Evolutionary conservation across 2,113 vertebrate species (phyloP).

Genomic region (Caracal caracal): DNA sequence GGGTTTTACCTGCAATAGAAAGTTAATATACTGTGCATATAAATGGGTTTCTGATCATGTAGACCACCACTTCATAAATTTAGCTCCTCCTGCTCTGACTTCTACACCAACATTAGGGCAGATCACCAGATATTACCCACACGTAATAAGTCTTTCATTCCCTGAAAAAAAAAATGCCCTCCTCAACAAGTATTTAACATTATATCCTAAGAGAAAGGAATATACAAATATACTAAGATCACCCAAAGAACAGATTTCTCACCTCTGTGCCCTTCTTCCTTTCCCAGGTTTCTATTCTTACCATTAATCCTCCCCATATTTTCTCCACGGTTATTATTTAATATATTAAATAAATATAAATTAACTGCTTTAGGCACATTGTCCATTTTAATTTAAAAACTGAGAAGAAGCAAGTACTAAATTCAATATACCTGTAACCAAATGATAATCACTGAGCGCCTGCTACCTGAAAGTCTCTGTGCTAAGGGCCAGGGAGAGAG

Average conservation of each 20-base stretch:
- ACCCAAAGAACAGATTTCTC: background rate
- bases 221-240: background rate
- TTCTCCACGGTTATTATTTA: background rate
- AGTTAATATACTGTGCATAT: background rate
- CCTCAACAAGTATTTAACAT: background rate
- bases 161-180: background rate
- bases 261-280: background rate
- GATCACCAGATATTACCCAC: background rate
- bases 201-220: background rate
- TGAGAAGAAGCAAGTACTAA: background rate
- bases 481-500: background rate
- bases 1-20: background rate
- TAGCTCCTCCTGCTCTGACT: background rate
- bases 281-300: background rate
- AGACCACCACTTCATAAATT: background rate
- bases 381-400: conserved; percentile 18
- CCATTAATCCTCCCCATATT: background rate
- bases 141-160: background rate
- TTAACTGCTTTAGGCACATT: background rate
- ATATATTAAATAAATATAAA: background rate
- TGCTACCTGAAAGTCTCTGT: background rate
- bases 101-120: background rate
- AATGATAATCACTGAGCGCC: background rate
- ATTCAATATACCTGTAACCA: conserved; percentile 10
- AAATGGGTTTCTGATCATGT: background rate